phyloP scores from a whole-genome alignment of 2,888 invertebrate genomes.

The Agrochola macilenta region DNA sequence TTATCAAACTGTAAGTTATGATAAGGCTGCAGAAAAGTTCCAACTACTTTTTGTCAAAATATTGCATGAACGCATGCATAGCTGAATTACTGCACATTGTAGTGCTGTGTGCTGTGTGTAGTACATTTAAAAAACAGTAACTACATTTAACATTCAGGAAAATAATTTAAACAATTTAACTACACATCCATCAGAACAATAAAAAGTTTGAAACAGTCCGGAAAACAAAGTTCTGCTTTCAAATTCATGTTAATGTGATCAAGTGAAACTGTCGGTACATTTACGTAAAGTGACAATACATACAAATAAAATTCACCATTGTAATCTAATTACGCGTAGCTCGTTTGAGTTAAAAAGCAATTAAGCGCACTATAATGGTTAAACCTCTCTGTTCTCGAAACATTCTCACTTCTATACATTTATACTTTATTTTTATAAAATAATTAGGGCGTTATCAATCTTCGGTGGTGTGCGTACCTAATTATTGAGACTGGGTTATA shows the following conservation, averaged over 20 bases:
- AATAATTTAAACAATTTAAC: slow-evolving; percentile 36
- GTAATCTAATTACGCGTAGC: slow-evolving; percentile 60
- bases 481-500: no score
- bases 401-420: slow-evolving; percentile 20
- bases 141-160: slow-evolving; percentile 8
- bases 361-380: slow-evolving; percentile 49
- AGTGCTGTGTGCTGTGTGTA: no score
- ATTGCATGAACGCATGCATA: not conserved
- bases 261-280: slow-evolving; percentile 50
- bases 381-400: slow-evolving; percentile 38
- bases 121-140: not conserved
- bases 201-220: slow-evolving; percentile 43
- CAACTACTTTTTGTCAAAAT: not conserved
- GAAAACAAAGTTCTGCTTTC: slow-evolving; percentile 48
- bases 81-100: not conserved
- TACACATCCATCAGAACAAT: slow-evolving; percentile 39
- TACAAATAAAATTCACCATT: slow-evolving; percentile 60
- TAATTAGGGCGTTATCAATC: not conserved
- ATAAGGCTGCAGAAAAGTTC: not conserved
- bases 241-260: slow-evolving; percentile 59
- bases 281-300: slow-evolving; percentile 57
- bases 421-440: not conserved
- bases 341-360: slow-evolving; percentile 62
- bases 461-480: not conserved
- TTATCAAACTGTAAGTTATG: not conserved